phyloP scores from a whole-genome alignment of 2,797 vertebrate species.

The Phalanger gymnotis region DNA sequence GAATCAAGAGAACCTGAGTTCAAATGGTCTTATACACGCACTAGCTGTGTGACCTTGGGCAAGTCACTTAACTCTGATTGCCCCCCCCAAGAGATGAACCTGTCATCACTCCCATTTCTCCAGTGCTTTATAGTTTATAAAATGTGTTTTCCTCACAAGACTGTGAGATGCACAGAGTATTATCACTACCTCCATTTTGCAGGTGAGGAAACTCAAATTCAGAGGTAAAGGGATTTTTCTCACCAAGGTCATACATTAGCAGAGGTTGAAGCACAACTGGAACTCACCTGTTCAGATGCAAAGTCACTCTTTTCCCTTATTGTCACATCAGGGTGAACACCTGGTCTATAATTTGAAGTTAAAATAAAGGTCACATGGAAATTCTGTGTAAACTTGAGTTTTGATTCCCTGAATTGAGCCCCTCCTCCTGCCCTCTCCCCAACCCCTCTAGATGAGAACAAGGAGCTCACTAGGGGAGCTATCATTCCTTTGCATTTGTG shows the following conservation, averaged over 20 bases:
- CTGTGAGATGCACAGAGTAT: neutral
- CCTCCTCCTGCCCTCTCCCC: neutral
- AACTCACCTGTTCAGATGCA: neutral
- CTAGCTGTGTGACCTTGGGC: neutral
- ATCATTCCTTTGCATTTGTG: neutral
- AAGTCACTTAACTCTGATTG: neutral
- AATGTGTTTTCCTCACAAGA: neutral
- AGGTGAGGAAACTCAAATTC: neutral
- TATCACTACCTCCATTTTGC: neutral
- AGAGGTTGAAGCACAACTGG: neutral
- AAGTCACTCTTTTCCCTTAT: rapidly evolving
- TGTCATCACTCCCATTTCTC: neutral
- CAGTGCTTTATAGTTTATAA: neutral
- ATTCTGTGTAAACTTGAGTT: neutral
- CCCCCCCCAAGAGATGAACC: neutral
- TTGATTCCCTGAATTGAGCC: neutral
- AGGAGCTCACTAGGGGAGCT: neutral
- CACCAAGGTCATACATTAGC: neutral
- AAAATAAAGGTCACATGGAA: neutral
- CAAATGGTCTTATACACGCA: neutral
- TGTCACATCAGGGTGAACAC: neutral
- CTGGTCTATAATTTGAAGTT: neutral
- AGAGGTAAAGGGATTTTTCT: neutral
- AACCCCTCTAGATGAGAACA: neutral
- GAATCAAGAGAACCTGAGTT: neutral